phyloP scores from a whole-genome alignment of 2,888 invertebrate genomes.

The Caenorhabditis sp. region DNA sequence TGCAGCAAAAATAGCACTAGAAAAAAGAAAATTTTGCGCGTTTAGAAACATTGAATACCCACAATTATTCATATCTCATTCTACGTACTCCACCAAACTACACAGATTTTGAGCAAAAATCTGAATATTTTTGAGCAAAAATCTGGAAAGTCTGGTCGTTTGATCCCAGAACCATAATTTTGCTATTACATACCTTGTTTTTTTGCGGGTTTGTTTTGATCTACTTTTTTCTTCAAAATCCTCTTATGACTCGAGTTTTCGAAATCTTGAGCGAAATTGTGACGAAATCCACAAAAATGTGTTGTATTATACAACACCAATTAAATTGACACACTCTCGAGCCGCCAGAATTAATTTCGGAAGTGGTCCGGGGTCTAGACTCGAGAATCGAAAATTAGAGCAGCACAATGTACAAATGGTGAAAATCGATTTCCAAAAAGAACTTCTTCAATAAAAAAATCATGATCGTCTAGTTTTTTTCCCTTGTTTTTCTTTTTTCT shows the following conservation, averaged over 20 bases:
- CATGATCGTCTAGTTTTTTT: slow-evolving; percentile 10
- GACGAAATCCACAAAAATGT: not conserved
- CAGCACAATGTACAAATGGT: no score
- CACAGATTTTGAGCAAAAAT: no score
- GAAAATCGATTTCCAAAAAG: not conserved
- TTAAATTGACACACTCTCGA: not conserved
- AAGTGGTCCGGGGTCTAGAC: not conserved
- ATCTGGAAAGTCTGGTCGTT: not conserved
- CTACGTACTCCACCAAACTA: not conserved
- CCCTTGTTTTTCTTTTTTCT: not conserved
- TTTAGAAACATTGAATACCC: no score
- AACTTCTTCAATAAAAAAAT: not conserved
- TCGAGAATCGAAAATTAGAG: not conserved
- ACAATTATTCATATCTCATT: no score
- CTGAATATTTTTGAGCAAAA: no score
- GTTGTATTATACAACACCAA: not conserved
- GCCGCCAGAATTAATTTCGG: not conserved
- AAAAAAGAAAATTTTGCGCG: no score
- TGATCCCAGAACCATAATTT: slow-evolving; percentile 14
- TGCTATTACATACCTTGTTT: not conserved
- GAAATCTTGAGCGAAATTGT: not conserved
- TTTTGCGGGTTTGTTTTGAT: not conserved
- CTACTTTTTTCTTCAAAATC: not conserved
- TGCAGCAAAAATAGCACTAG: no score
- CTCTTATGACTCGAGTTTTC: not conserved